Base-by-base conservation (phyloP, 2,888 invertebrate species). In the Torymus texanus region DNA sequence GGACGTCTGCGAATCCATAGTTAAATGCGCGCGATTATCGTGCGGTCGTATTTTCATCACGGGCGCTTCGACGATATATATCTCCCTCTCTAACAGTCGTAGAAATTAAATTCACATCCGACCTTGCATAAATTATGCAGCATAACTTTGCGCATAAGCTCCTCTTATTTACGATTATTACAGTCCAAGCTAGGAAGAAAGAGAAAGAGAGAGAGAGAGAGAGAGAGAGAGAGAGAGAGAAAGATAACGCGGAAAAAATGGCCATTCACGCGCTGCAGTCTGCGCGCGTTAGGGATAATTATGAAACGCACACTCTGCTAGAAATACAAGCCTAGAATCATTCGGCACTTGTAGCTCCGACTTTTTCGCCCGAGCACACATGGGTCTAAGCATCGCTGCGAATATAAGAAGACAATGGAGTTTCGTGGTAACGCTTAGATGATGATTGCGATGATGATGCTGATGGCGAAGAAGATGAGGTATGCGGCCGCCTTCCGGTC, bases 141-240 rank as follows among this genome's bases (percentile, higher is more conserved):
- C 70, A 24, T 50, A 50, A 61, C 29, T 63, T 56, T 14, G 2
- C 76, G 67, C 68, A 55, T 55, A 50, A 58, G 56, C 70, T 58
- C 50, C 12, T 63, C 62, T 76, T 76, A 76, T 76, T 76, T 76
- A 76, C 63, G 76, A 71, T 76, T 71, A 76, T 76, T 76, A 51
- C 70, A 62, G 74, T 10, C 62, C 18, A 21, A 10, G 63, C 55
- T 56, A 56, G 56, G 41, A 24, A 18, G 41, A 16, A 41, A 41
- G 41, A 1, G 67, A 56, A 24, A 61, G 29, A 68, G 53, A 16
- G 51, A 61, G 29, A 68, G 53, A 16, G 59, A 18, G 55, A 16
- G 24, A 67, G 62, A 67, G 53, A 72, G n/a, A 56, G 51, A 61
- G 29, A 68, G 53, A 16, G 59, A 18, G 55, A 16, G 24, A 67